Evolutionary conservation across 2,888 invertebrate genomes (phyloP).

Genomic region (Heliconius aoede): DNA sequence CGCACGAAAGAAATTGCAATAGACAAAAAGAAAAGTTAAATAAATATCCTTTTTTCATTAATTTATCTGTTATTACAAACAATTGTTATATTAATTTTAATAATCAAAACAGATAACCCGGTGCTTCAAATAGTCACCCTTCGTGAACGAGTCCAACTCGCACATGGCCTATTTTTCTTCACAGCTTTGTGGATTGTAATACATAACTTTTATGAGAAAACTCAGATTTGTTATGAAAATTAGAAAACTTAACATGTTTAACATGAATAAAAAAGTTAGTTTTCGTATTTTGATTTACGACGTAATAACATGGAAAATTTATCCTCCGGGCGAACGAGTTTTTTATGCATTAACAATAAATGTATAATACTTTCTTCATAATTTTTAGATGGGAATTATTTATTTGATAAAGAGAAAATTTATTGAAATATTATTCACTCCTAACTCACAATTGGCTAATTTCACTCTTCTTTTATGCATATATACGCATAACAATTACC

Average conservation of each 20-base stretch:
- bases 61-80: not conserved
- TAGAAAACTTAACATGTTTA: constrained; percentile 14
- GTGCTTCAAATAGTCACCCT: not conserved
- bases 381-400: not conserved
- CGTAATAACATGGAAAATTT: constrained; percentile 3
- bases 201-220: constrained; percentile 13
- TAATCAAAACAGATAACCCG: not conserved
- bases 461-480: not conserved
- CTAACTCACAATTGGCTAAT: too few species aligned
- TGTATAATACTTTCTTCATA: not conserved
- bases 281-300: constrained; percentile 15
- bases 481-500: not conserved
- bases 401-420: not conserved
- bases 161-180: constrained; percentile 20
- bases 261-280: constrained; percentile 21
- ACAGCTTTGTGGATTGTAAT: constrained; percentile 17
- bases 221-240: constrained; percentile 23
- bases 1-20: not conserved
- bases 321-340: not conserved
- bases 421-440: not conserved
- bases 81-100: not conserved
- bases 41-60: not conserved
- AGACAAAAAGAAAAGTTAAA: not conserved
- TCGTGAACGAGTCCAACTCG: constrained; percentile 1
- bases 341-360: not conserved